phyloP scores from a whole-genome alignment of 2,888 invertebrate species.

The Thysanoteuthis rhombus region DNA sequence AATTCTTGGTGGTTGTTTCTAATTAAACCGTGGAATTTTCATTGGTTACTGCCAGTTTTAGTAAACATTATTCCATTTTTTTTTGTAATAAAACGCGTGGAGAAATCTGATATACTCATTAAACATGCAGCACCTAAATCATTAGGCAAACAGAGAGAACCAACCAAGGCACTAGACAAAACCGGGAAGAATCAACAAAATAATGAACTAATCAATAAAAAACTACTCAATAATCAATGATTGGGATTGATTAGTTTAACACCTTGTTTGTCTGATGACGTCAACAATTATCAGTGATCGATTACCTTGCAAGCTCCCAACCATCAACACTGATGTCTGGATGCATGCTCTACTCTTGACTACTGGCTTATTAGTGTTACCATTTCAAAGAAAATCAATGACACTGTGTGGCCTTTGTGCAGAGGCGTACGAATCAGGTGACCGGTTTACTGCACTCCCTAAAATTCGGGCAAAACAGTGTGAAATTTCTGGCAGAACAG shows the following conservation, averaged over 20 bases:
- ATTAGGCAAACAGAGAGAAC: background rate
- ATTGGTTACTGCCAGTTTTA: too few species aligned
- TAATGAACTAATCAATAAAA: background rate
- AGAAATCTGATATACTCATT: too few species aligned
- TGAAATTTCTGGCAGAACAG: too few species aligned
- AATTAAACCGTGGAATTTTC: too few species aligned
- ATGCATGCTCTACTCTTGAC: background rate
- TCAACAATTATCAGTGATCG: background rate
- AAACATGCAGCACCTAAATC: background rate
- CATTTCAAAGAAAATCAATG: background rate
- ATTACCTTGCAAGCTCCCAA: too few species aligned
- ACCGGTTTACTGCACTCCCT: too few species aligned
- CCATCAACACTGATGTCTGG: background rate
- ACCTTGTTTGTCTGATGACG: background rate
- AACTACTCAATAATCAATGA: background rate
- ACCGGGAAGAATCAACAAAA: background rate
- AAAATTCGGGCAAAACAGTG: too few species aligned
- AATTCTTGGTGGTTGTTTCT: too few species aligned
- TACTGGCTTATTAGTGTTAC: too few species aligned
- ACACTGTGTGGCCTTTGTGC: background rate
- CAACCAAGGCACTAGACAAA: background rate
- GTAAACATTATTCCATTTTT: too few species aligned
- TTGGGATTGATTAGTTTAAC: background rate
- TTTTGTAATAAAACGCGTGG: too few species aligned
- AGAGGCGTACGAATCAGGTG: too few species aligned